phyloP scores from a whole-genome alignment of 2,113 vertebrate species.

The Mastomys coucha region DNA sequence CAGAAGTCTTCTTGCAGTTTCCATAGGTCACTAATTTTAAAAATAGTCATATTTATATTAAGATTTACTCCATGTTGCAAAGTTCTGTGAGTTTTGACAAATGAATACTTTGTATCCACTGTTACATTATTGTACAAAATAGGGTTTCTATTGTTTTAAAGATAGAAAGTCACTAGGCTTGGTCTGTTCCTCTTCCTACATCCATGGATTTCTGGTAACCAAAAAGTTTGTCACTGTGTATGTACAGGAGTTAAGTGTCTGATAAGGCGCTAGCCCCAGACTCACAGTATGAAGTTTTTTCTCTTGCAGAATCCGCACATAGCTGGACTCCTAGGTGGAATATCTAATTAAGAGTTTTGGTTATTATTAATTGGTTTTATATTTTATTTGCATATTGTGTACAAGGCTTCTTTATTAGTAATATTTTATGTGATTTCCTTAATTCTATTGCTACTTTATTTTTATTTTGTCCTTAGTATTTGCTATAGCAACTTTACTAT shows the following conservation, averaged over 20 bases:
- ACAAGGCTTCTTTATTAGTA: too few species aligned
- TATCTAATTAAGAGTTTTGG: too few species aligned
- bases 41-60: not conserved
- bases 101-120: not conserved
- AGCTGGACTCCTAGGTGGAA: not conserved
- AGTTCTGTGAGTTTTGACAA: not conserved
- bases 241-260: not conserved
- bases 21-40: not conserved
- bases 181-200: not conserved
- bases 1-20: not conserved
- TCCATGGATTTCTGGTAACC: not conserved
- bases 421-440: too few species aligned
- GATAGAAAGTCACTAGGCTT: not conserved
- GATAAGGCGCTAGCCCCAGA: not conserved
- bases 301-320: not conserved
- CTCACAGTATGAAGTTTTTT: not conserved
- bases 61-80: not conserved
- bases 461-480: too few species aligned
- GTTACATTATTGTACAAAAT: not conserved
- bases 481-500: too few species aligned
- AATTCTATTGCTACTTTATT: too few species aligned
- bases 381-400: too few species aligned
- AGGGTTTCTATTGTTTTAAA: not conserved
- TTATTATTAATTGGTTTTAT: too few species aligned
- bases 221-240: not conserved